Evolutionary conservation across 1,140 invertebrate species (phyloP).

Genomic region (Drosophila sechellia): DNA sequence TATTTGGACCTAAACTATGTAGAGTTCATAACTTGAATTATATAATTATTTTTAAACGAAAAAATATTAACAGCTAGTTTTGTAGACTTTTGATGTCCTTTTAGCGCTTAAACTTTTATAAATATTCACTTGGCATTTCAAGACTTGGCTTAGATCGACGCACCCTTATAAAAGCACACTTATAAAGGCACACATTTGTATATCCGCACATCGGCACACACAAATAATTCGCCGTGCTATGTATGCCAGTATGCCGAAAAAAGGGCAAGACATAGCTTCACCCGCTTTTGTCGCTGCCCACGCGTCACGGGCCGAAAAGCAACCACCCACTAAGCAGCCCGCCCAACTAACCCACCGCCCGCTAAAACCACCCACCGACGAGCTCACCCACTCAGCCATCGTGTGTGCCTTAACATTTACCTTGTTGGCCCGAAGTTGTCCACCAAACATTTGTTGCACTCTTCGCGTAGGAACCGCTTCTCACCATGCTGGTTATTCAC

Average conservation of each 20-base stretch:
- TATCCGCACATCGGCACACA: conserved; percentile 18
- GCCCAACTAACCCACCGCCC: neutral
- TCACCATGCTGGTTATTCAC: conserved; percentile 48
- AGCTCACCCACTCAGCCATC: conserved; percentile 1
- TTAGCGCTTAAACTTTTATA: too few species aligned
- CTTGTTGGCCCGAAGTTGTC: conserved; percentile 44
- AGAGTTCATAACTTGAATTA: too few species aligned
- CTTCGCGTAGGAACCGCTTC: conserved; percentile 33
- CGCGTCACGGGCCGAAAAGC: conserved; percentile 25
- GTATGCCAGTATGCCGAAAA: conserved; percentile 71
- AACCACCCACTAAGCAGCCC: neutral
- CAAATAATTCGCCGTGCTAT: conserved; percentile 45
- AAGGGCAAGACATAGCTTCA: conserved; percentile 61
- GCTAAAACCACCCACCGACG: conserved; percentile 15
- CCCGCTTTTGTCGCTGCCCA: conserved; percentile 49
- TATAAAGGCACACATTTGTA: conserved; percentile 27
- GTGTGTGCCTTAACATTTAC: conserved; percentile 52
- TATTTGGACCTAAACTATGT: too few species aligned
- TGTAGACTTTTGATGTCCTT: too few species aligned
- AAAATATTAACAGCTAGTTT: too few species aligned
- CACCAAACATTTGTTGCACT: conserved; percentile 73
- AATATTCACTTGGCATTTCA: too few species aligned
- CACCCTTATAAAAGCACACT: conserved; percentile 18
- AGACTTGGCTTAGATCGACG: neutral
- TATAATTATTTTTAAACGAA: too few species aligned